Conservation (phyloP, 30 jellyfish, hydroid and myxozoan species). For the Rhopilema esculentum region DNA sequence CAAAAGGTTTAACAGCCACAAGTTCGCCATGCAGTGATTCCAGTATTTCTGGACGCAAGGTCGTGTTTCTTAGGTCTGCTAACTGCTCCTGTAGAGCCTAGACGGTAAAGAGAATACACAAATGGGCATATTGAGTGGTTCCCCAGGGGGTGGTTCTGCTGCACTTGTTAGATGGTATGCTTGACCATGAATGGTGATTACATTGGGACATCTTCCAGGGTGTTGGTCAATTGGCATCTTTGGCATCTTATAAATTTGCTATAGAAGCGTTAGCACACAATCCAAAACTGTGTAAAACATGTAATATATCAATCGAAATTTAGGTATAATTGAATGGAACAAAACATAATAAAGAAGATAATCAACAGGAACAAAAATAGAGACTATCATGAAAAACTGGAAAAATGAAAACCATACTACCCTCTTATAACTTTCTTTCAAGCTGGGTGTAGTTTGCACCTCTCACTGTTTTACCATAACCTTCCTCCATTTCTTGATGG, state of each 20-base stretch:
- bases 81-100: slow-evolving; percentile 13
- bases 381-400: background rate
- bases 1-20: slow-evolving; percentile 1
- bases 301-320: no score
- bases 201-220: slow-evolving; percentile 1
- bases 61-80: background rate
- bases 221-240: background rate
- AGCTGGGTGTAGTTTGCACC: no score
- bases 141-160: slow-evolving; percentile 7
- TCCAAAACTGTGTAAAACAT: no score
- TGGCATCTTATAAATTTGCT: no score
- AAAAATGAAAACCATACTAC: no score
- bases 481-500: no score
- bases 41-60: background rate
- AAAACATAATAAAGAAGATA: no score
- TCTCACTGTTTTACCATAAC: no score
- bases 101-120: background rate
- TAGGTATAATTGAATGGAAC: no score
- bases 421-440: no score
- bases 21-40: slow-evolving; percentile 14
- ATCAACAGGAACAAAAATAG: no score
- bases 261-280: no score
- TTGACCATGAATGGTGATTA: slow-evolving; percentile 2
- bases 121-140: slow-evolving; percentile 6
- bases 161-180: slow-evolving; percentile 15